Evolutionary conservation across 1,140 invertebrate species (phyloP).

Genomic region (Proctacanthus coquilletti): DNA sequence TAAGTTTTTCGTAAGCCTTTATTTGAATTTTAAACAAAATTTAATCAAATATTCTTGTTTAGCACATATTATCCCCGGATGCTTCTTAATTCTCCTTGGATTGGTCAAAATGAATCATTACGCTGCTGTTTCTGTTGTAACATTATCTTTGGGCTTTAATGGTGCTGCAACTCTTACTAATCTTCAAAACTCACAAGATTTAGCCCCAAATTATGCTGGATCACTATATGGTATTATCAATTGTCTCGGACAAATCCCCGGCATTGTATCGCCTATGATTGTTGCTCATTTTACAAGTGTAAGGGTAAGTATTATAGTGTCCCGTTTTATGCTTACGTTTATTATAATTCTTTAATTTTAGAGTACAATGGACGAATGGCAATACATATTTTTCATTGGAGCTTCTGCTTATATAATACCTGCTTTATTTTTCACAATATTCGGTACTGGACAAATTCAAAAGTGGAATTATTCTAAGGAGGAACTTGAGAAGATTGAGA

Average conservation of each 20-base stretch:
- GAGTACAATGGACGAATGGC: constrained; percentile 63
- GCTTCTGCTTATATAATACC: constrained; percentile 50
- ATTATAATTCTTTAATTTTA: constrained; percentile 32
- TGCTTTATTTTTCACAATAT: constrained; percentile 48
- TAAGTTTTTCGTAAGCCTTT: constrained; percentile 28
- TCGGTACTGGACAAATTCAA: constrained; percentile 47
- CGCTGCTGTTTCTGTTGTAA: constrained; percentile 47
- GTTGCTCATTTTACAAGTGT: constrained; percentile 48
- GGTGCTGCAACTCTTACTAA: constrained; percentile 71
- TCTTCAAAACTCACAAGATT: constrained; percentile 59
- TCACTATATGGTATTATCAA: constrained; percentile 60
- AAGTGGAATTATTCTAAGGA: too few relatives aligned
- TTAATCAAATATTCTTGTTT: constrained; percentile 10
- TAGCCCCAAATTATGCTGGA: constrained; percentile 57
- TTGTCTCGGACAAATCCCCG: constrained; percentile 52
- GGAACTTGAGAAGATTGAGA: too few relatives aligned
- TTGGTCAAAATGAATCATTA: constrained; percentile 48
- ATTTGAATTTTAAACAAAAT: not conserved
- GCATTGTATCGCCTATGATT: constrained; percentile 54
- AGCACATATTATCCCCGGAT: constrained; percentile 56
- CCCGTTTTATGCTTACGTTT: not conserved
- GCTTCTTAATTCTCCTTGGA: constrained; percentile 44
- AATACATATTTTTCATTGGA: constrained; percentile 58
- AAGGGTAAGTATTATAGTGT: constrained; percentile 33
- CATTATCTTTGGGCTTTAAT: constrained; percentile 60